phyloP scores from a whole-genome alignment of 1,140 invertebrate species.

The Caligus rogercresseyi region DNA sequence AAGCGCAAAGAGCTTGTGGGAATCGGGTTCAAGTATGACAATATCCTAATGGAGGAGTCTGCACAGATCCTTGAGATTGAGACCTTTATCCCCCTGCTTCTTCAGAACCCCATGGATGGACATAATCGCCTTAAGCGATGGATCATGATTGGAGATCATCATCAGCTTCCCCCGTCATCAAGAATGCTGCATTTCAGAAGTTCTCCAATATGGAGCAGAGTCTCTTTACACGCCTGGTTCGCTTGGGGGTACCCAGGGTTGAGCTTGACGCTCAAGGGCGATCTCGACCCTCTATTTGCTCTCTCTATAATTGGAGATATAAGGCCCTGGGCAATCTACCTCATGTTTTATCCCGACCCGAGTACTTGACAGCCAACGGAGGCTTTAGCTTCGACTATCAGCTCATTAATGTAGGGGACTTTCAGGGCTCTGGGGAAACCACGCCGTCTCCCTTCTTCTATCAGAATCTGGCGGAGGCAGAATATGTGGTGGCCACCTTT shows the following conservation, averaged over 20 bases:
- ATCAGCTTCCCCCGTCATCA: conserved; percentile 95
- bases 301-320: conserved; percentile 94
- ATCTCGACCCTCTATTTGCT: conserved; percentile 74
- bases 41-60: conserved; percentile 97
- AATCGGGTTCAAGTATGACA: conserved; percentile 91
- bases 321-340: conserved; percentile 76
- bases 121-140: conserved; percentile 89
- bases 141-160: conserved; percentile 99
- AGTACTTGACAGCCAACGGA: conserved; percentile 75
- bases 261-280: conserved; percentile 94
- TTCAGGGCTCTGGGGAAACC: conserved; percentile 88
- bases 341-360: conserved; percentile 60
- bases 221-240: conserved; percentile 84
- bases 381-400: conserved; percentile 88
- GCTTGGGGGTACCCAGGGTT: conserved; percentile 87
- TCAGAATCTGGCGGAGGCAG: conserved; percentile 96
- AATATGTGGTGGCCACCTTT: conserved; percentile 90
- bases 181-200: conserved; percentile 99
- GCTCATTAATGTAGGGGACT: conserved; percentile 87
- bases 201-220: conserved; percentile 99
- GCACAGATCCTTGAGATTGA: conserved; percentile 99
- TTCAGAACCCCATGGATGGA: conserved; percentile 94
- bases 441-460: conserved; percentile 98
- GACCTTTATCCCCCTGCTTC: conserved; percentile 90
- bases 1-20: conserved; percentile 90